Evolutionary conservation across 2,113 vertebrate species (phyloP), one percentile per base, ranked within the genome.

Genomic region (Lepus timidus): DNA sequence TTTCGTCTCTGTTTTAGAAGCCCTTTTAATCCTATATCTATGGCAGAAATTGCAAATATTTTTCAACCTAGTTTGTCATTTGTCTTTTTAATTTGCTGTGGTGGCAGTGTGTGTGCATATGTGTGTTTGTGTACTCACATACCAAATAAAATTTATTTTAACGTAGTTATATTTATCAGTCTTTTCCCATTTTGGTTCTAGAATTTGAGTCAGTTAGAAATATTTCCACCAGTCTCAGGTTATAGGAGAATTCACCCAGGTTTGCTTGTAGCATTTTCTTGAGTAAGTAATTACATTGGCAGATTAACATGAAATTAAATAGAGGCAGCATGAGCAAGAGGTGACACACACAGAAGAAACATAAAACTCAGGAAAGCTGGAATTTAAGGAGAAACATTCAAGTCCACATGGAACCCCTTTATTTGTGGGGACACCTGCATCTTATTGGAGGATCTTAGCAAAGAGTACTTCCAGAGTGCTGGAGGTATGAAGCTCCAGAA

Each of bases 1-100:
- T 81, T 70, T 88, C 58, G 39, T 80, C 61, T 71, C 12, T 52
- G n/a, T 27, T 85, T 94, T 67, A 74, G 49, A 67, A 81, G 23
- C 4, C 19, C 1, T 86, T 74, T 62, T 68, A 82, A 87, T 68
- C 44, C 23, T 87, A 83, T 51, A 20, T 62, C 39, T 83, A 49
- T 65, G 9, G 76, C 17, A 61, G n/a, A n/a, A 76, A 76, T 92
- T 88, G 22, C 27, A 83, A 92, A 92, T 64, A 71, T 83, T 84
- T 82, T 84, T 4, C 68, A 44, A 7, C 62, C 49, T 68, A 62
- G 20, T 55, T 62, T 92, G 25, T 83, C 70, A 78, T 61, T 76
- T 74, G 33, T 68, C 49, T 68, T 79, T 81, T 83, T 76, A 74
- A 12, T 71, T 76, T 62, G 36, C 11, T 74, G 11, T n/a, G 14